Conservation (phyloP, 2,113 vertebrate species). For the Nicator chloris region DNA sequence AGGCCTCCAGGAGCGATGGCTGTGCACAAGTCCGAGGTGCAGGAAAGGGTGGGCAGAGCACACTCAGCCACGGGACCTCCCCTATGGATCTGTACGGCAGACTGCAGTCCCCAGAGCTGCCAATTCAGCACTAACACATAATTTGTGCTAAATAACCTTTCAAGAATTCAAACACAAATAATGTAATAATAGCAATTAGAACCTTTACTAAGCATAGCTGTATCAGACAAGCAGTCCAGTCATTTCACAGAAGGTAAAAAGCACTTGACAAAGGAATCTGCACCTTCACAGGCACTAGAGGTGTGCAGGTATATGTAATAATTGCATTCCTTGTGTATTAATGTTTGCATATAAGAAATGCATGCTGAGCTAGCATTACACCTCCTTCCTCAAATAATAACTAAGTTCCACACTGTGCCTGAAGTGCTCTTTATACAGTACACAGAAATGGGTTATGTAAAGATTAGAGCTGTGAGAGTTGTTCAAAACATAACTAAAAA, state of each 20-base stretch:
- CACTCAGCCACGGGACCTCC: fast-evolving
- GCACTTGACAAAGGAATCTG: constrained; percentile 10
- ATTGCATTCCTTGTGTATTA: constrained; percentile 54
- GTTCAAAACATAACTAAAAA: constrained; percentile 23
- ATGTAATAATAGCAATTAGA: constrained; percentile 56
- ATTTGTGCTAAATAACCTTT: constrained; percentile 33
- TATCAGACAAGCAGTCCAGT: constrained; percentile 16
- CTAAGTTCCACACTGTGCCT: constrained; percentile 59
- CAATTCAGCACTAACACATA: background rate
- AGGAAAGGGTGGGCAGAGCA: background rate
- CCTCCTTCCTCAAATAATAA: constrained; percentile 62
- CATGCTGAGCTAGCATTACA: constrained; percentile 56
- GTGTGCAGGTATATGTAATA: constrained; percentile 39
- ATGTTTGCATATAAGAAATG: constrained; percentile 61
- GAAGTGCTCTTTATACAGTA: constrained; percentile 64
- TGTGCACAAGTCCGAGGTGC: fast-evolving
- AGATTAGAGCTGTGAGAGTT: constrained; percentile 47
- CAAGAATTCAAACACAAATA: constrained; percentile 40
- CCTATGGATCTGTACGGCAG: background rate
- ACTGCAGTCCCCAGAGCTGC: background rate
- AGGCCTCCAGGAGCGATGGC: fast-evolving
- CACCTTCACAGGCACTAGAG: constrained; percentile 5
- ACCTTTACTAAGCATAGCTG: background rate
- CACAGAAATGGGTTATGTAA: constrained; percentile 62
- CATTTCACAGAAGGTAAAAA: constrained; percentile 20